Evolutionary conservation across 2,888 invertebrate genomes (phyloP).

Genomic region (Spicauda simplicius): DNA sequence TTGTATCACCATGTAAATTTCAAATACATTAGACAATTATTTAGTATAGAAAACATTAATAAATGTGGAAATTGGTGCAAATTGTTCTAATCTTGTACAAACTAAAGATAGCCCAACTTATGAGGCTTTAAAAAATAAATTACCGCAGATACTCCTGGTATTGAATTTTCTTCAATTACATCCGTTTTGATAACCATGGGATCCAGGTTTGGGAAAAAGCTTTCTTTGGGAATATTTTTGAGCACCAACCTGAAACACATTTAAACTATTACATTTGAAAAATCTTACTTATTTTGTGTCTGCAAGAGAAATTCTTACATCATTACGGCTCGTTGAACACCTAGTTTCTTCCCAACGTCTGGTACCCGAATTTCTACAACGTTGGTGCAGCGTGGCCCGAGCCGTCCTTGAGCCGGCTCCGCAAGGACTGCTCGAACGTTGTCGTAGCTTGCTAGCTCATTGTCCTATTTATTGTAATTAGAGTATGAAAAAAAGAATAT

Average conservation of each 20-base stretch:
- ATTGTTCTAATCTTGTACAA: too few species aligned
- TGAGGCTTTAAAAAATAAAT: neutral
- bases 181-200: slow-evolving; percentile 54
- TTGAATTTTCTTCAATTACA: slow-evolving; percentile 46
- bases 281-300: too few species aligned
- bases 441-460: neutral
- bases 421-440: slow-evolving; percentile 5
- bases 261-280: neutral
- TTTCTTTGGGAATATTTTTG: slow-evolving; percentile 61
- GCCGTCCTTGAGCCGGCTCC: slow-evolving; percentile 44
- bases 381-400: slow-evolving; percentile 46
- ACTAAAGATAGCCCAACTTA: too few species aligned
- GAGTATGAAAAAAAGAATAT: too few species aligned
- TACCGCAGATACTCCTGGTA: slow-evolving; percentile 49
- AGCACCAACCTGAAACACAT: slow-evolving; percentile 59
- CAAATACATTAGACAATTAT: too few species aligned
- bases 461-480: slow-evolving; percentile 2
- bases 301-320: slow-evolving; percentile 51
- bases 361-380: slow-evolving; percentile 49
- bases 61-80: too few species aligned
- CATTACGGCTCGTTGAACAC: slow-evolving; percentile 61
- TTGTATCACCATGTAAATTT: too few species aligned
- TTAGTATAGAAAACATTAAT: too few species aligned
- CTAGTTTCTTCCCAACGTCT: slow-evolving; percentile 52
- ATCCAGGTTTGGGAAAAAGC: slow-evolving; percentile 53